Conservation (phyloP, 1,140 invertebrate species). For the Drosophila kohkoa region DNA sequence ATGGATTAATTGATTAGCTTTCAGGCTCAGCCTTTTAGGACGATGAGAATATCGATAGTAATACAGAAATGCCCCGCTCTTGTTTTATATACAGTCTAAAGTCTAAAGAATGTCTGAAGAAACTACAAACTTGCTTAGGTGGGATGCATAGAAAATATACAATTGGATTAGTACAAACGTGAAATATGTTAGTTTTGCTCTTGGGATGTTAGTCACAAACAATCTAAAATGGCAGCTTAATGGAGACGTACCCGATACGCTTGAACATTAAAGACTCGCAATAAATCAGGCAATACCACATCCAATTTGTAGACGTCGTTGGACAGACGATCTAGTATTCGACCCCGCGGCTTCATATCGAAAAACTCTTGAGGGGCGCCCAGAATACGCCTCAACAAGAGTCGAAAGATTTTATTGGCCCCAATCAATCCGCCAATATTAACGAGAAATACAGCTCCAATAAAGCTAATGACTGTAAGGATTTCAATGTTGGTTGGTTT, state of each 20-base stretch:
- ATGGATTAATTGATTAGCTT: slow-evolving; percentile 3
- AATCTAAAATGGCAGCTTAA: background rate
- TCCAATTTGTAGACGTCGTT: slow-evolving; percentile 91
- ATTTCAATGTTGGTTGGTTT: background rate
- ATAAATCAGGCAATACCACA: slow-evolving; percentile 84
- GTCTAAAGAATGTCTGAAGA: background rate
- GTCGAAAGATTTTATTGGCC: slow-evolving; percentile 55
- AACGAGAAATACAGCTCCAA: slow-evolving; percentile 49
- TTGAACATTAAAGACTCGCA: slow-evolving; percentile 83
- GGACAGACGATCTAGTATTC: slow-evolving; percentile 90
- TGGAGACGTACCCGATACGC: slow-evolving; percentile 81
- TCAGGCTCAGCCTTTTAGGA: background rate
- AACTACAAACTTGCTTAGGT: slow-evolving; percentile 29
- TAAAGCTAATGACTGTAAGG: slow-evolving; percentile 56
- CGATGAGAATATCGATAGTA: no score
- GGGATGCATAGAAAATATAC: slow-evolving; percentile 1
- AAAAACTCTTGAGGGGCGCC: slow-evolving; percentile 90
- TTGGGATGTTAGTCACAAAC: slow-evolving; percentile 52
- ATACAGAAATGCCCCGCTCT: background rate
- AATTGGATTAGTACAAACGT: slow-evolving; percentile 25
- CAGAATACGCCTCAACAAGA: slow-evolving; percentile 88
- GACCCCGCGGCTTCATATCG: slow-evolving; percentile 90
- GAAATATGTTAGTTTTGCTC: background rate
- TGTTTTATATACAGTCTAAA: slow-evolving; percentile 26
- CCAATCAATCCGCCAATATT: slow-evolving; percentile 57